Conservation (phyloP, 2,797 vertebrate species). For the Bradypus variegatus region DNA sequence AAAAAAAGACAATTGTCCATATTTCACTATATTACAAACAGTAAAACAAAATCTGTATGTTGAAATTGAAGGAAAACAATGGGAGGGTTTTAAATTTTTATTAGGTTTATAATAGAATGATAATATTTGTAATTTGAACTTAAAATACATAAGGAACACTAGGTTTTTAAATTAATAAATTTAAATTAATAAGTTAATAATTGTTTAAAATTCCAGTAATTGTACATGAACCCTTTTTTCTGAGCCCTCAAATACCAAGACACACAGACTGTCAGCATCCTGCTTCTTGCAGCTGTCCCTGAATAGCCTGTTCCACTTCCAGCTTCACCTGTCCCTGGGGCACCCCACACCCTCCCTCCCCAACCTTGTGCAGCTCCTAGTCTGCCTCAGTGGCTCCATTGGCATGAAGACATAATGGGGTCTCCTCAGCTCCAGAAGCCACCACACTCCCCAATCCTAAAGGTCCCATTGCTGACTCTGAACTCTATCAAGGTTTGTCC, state of each 20-base stretch:
- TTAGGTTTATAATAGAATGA: slow-evolving; percentile 4
- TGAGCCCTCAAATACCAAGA: neutral
- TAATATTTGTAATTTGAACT: neutral
- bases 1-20: no score
- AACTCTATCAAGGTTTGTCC: neutral
- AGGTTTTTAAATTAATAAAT: neutral
- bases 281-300: neutral
- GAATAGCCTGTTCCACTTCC: neutral
- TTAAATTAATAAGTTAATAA: neutral
- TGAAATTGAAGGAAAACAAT: neutral
- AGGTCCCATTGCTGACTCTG: neutral
- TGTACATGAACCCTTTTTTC: neutral
- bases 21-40: neutral
- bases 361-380: neutral
- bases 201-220: neutral
- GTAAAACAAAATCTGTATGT: neutral
- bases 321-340: neutral
- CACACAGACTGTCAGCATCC: neutral
- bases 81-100: neutral
- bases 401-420: neutral
- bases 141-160: neutral
- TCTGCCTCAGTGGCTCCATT: neutral
- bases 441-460: neutral
- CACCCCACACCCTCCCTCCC: neutral
- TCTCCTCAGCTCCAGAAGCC: neutral